Evolutionary conservation across 2,888 invertebrate species (phyloP), one percentile per base, ranked within the genome.

Genomic region (Drosophila kambysellisi): DNA sequence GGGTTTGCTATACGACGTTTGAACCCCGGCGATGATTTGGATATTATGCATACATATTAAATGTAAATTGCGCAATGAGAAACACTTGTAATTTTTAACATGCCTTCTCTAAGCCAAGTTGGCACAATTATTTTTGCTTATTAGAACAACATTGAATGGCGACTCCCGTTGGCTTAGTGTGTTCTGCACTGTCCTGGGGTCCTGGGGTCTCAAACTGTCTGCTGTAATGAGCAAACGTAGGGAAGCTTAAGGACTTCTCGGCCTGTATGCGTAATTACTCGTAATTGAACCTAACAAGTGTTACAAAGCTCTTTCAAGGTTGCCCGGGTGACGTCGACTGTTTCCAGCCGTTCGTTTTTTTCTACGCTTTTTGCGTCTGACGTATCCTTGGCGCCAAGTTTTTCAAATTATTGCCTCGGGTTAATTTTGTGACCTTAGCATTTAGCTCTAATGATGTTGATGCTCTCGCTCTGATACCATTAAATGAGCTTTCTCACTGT

Each of bases 351-450:
- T 52, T 59, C 37, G 43, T 52, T 59, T 60, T 70, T 71, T 32
- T 60, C 35, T 59, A 62, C 53, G 46, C 53, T 48, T 32, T 52
- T 52, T 54, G 41, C 30, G 43, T 15, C 64, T 39, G 57, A 54
- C 29, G 51, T 65, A 69, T 70, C 82, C 76, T 88, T 85, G 76
- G 67, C 58, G 71, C 59, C 58, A 52, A 74, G 53, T 67, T 76
- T 66, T 69, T 73, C 76, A 79, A 86, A 76, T 83, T 76, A 73
- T 83, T 76, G 81, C 71, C 77, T 37, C 52, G 69, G 74, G 74
- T 62, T 62, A 56, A 68, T 65, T 58, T 64, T 65, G 63, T 73
- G 83, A 86, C 83, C 76, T 70, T 65, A 51, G 70, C 66, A 71
- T 75, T 76, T 74, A 69, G 65, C 66, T 77, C 69, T 68, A 72